phyloP scores from a whole-genome alignment of 2,888 invertebrate species.

The Leptopilina myrica region DNA sequence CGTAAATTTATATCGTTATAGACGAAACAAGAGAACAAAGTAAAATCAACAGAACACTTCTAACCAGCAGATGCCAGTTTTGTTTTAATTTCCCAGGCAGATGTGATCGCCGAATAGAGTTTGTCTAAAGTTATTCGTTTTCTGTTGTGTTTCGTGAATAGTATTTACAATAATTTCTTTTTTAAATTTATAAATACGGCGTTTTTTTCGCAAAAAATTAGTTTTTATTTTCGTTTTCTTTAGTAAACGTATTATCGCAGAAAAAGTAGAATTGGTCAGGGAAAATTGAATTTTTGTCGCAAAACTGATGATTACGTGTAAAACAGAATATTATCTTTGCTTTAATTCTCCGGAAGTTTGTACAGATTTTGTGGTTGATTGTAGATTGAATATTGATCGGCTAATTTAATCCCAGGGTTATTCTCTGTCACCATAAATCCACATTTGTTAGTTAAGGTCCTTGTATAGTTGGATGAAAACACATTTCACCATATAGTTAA shows the following conservation, averaged over 20 bases:
- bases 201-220: background rate
- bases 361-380: background rate
- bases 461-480: constrained; percentile 12
- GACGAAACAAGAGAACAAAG: constrained; percentile 55
- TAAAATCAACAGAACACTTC: constrained; percentile 68
- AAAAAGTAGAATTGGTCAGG: too few relatives aligned
- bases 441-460: constrained; percentile 47
- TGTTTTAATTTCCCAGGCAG: constrained; percentile 74
- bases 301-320: too few relatives aligned
- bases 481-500: background rate
- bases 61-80: constrained; percentile 67
- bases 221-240: background rate
- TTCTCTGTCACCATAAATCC: constrained; percentile 47
- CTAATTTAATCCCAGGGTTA: constrained; percentile 8
- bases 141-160: background rate
- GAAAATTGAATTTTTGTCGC: too few relatives aligned
- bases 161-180: background rate
- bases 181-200: background rate
- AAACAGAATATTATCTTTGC: too few relatives aligned
- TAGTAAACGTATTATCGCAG: too few relatives aligned
- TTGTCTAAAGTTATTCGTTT: constrained; percentile 30
- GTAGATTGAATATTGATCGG: constrained; percentile 26
- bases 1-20: constrained; percentile 33
- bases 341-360: background rate
- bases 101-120: constrained; percentile 58